Conservation (phyloP, 1,140 invertebrate genomes). For the Brachionus paranguensis region DNA sequence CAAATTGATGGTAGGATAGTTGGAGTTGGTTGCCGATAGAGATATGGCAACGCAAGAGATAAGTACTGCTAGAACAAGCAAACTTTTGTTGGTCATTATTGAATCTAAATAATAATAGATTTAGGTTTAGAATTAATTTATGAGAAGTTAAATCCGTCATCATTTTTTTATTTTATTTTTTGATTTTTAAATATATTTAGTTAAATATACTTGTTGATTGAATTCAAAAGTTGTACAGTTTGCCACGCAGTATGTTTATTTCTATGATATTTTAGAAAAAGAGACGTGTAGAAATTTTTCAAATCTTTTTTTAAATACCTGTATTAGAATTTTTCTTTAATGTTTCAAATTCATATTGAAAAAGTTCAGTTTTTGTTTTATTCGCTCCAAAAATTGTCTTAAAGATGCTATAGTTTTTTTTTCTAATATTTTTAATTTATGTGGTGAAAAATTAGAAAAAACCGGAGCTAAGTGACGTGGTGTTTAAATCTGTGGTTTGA, state of each 20-base stretch:
- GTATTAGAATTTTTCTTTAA: background rate
- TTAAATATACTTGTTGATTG: background rate
- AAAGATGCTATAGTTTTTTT: background rate
- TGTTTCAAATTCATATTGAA: background rate
- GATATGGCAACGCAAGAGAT: background rate
- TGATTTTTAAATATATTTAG: background rate
- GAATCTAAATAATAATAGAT: background rate
- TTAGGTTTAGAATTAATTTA: too few species aligned
- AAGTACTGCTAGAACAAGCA: background rate
- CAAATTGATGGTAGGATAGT: conserved; percentile 24
- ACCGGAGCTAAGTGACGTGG: too few species aligned
- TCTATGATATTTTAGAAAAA: background rate
- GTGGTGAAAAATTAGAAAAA: too few species aligned
- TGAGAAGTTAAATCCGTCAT: background rate
- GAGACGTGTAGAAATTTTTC: conserved; percentile 7
- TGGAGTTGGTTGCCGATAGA: background rate
- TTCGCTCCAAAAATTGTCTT: background rate
- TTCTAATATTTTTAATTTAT: too few species aligned
- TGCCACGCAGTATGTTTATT: conserved; percentile 27
- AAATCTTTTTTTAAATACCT: background rate
- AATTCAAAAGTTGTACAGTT: background rate
- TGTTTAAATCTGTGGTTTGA: too few species aligned
- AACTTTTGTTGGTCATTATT: background rate
- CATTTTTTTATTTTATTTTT: background rate
- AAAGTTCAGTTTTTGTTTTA: background rate